Percentiles rank a stretch among this genome's conserved stretches.
Conservation (phyloP, 2,113 vertebrate genomes). For the Nyctibius bracteatus region DNA sequence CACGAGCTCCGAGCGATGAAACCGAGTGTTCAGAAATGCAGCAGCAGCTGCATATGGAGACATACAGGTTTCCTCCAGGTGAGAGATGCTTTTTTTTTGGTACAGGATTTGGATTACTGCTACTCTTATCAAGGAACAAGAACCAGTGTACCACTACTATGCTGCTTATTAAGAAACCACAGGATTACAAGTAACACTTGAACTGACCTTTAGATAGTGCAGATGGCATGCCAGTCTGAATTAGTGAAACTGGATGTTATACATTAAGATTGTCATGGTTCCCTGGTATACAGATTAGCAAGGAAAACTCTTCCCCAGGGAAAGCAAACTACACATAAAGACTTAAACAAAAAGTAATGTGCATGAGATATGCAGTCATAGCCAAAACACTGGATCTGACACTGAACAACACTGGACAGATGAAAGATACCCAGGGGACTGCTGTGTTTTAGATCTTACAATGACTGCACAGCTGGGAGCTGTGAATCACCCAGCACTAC, state of each 20-base stretch:
- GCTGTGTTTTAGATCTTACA: background rate
- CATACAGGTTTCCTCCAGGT: background rate
- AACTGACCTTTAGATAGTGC: background rate
- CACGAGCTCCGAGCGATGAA: background rate
- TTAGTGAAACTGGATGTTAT: background rate
- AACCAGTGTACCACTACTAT: fast-evolving
- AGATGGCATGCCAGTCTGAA: slow-evolving; percentile 17
- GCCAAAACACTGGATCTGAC: background rate
- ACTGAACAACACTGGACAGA: background rate
- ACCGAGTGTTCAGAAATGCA: background rate
- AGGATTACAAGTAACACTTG: background rate
- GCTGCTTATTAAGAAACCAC: background rate
- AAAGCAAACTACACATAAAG: background rate
- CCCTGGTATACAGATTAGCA: background rate
- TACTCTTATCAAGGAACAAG: background rate
- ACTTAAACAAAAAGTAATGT: background rate
- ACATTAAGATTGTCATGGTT: background rate
- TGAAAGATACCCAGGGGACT: background rate
- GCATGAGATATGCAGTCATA: background rate
- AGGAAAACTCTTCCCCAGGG: background rate
- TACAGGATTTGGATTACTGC: background rate
- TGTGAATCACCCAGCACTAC: background rate
- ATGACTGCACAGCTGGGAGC: background rate
- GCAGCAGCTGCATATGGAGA: background rate
- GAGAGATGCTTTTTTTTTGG: background rate